A percentile compares a stretch with the other conserved stretches of the same genome.
These are phyloP conservation scores for Netelia virgata DNA, from an alignment of 2,888 invertebrate genomes.

Conservation along the genomic window DNA sequence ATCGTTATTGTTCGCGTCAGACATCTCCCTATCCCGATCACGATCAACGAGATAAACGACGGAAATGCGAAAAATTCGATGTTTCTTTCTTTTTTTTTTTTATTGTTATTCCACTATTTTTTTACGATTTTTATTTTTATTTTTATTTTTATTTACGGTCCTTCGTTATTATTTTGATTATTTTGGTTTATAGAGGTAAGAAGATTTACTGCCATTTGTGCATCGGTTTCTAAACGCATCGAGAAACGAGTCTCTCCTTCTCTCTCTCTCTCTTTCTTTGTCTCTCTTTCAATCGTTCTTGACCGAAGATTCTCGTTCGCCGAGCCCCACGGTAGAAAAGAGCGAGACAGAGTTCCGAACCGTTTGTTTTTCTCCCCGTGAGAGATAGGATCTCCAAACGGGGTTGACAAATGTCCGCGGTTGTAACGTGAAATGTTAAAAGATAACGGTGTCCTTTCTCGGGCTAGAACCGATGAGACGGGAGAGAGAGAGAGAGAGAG, in stretches of 20 bases:
- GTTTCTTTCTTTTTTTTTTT: neutral
- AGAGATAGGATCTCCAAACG: slow-evolving; percentile 65
- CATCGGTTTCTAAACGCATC: slow-evolving; percentile 23
- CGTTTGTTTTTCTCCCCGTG: slow-evolving; percentile 50
- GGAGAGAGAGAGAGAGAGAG: slow-evolving; percentile 19
- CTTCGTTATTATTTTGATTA: neutral
- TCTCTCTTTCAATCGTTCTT: slow-evolving; percentile 18
- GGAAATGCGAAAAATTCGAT: neutral
- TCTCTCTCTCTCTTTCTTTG: too few relatives aligned
- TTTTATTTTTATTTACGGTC: too few relatives aligned
- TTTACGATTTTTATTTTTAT: neutral
- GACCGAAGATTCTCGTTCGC: neutral
- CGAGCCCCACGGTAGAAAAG: slow-evolving; percentile 1
- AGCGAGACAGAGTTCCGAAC: slow-evolving; percentile 30
- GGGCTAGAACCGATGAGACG: neutral
- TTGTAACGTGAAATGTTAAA: slow-evolving; percentile 63
- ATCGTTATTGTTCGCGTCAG: slow-evolving; percentile 59
- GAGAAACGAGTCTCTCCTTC: slow-evolving; percentile 26
- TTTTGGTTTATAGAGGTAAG: too few relatives aligned
- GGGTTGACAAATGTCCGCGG: slow-evolving; percentile 67
- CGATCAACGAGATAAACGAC: neutral
- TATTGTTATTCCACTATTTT: neutral
- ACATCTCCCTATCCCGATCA: slow-evolving; percentile 48
- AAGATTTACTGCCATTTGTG: neutral
- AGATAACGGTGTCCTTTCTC: slow-evolving; percentile 52